phyloP scores from a whole-genome alignment of 2,888 invertebrate genomes.

The Abrostola tripartita region DNA sequence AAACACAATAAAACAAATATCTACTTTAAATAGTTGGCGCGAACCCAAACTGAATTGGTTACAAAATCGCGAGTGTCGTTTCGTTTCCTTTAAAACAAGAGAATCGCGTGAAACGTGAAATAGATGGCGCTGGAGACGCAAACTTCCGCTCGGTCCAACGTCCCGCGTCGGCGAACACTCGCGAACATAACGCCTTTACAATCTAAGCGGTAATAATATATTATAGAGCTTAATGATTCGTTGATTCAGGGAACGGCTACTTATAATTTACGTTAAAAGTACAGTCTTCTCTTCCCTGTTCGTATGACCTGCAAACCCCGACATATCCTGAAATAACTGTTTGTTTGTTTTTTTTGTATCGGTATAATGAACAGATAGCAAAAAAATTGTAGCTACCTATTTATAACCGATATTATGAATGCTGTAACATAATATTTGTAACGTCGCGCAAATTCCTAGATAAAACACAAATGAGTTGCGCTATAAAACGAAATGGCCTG shows the following conservation, averaged over 20 bases:
- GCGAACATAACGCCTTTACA: constrained; percentile 33
- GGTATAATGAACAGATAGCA: too few relatives aligned
- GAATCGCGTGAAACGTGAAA: constrained; percentile 77
- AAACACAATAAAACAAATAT: constrained; percentile 61
- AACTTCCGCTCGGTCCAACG: constrained; percentile 75
- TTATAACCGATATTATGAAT: constrained; percentile 35
- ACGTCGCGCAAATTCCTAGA: constrained; percentile 37
- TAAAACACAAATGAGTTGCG: constrained; percentile 40
- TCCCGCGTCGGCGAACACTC: constrained; percentile 55
- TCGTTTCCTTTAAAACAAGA: constrained; percentile 86
- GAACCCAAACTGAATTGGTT: constrained; percentile 80
- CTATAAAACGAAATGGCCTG: constrained; percentile 54
- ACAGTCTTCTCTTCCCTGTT: too few relatives aligned
- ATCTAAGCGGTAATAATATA: constrained; percentile 1
- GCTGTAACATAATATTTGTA: constrained; percentile 33
- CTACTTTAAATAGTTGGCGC: constrained; percentile 80
- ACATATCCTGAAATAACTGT: too few relatives aligned
- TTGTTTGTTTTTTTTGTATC: constrained; percentile 21
- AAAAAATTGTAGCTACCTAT: too few relatives aligned
- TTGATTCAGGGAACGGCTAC: background rate
- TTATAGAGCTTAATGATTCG: background rate
- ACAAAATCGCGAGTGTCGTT: constrained; percentile 81
- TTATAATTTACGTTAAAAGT: too few relatives aligned
- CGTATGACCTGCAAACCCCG: too few relatives aligned
- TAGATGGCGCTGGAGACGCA: constrained; percentile 83